phyloP scores from a whole-genome alignment of 2,113 vertebrate genomes.

The Mystacornis crossleyi region DNA sequence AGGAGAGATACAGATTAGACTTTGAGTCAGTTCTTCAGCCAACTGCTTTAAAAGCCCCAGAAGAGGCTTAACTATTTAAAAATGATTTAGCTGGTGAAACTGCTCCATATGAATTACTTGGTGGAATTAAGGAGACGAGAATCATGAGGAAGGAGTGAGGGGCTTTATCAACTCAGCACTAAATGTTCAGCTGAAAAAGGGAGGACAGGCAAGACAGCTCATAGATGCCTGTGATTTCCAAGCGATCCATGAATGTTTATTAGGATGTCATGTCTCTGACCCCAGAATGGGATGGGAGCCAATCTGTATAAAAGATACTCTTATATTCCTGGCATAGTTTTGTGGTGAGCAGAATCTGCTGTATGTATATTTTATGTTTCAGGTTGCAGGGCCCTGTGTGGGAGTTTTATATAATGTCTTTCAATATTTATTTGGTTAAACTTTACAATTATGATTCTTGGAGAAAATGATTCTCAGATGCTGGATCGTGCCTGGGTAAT shows the following conservation, averaged over 20 bases:
- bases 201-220: slow-evolving; percentile 8
- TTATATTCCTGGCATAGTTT: slow-evolving; percentile 61
- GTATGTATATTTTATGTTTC: slow-evolving; percentile 67
- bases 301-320: slow-evolving; percentile 65
- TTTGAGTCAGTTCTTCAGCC: slow-evolving; percentile 10
- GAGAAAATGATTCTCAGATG: slow-evolving; percentile 68
- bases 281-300: slow-evolving; percentile 57
- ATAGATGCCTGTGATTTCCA: slow-evolving; percentile 53
- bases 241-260: slow-evolving; percentile 60
- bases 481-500: slow-evolving; percentile 24
- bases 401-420: slow-evolving; percentile 63
- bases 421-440: slow-evolving; percentile 70
- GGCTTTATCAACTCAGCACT: neutral
- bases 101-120: neutral
- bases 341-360: slow-evolving; percentile 43
- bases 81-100: neutral
- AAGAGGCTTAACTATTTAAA: slow-evolving; percentile 9
- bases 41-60: slow-evolving; percentile 10
- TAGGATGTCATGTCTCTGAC: slow-evolving; percentile 51
- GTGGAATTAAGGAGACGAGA: neutral
- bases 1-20: neutral
- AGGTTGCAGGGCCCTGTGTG: slow-evolving; percentile 49
- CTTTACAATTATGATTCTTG: slow-evolving; percentile 52
- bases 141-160: slow-evolving; percentile 9
- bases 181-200: neutral